Evolutionary conservation across 2,888 invertebrate genomes (phyloP), one percentile per base, ranked within the genome.

Genomic region (Philopedon plagiatum): DNA sequence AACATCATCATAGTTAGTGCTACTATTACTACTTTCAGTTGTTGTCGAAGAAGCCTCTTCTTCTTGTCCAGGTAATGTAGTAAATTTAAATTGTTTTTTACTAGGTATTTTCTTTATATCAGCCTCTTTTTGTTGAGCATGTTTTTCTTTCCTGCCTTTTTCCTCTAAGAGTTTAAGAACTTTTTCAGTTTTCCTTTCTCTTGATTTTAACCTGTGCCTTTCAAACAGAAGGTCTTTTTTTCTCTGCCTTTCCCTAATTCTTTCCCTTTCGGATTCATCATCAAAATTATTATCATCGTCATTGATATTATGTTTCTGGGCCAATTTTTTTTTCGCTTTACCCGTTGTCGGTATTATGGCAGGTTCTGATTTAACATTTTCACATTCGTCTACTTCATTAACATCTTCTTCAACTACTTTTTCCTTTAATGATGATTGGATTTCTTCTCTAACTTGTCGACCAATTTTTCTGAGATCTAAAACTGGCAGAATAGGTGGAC

Each of bases 11-110:
- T 75, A 76, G 58, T 77, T 77, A 7, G 65, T 19, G 29, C 74
- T 67, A 73, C 80, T 80, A 56, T 91, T 91, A 51, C 91, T 91
- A 77, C 91, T 91, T 80, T 92, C 92, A 2, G 92, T 92, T 5
- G 91, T 91, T 1, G 91, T 91, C 0, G 92, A 92, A 7, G 91
- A 92, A 1, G 90, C 90, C 78, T 92, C 92, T 80, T 91, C 91
- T 80, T 91, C 90, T 44, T 87, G 87, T 75, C 85, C 85, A 76
- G 78, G 80, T 77, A 78, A 78, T 76, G 64, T 66, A 74, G 76
- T 77, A 37, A 51, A 76, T 80, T 78, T 78, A 8, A 5, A 13
- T 23, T 51, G 54, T 26, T 74, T 74, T 54, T 56, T 80, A 76
- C 76, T 80, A 76, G 82, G 66, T 71, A 68, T 39, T 23, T 76